A percentile compares a stretch with the other conserved stretches of the same genome.
Conservation (phyloP, 2,888 invertebrate species). For the Adelognathus sp. region DNA sequence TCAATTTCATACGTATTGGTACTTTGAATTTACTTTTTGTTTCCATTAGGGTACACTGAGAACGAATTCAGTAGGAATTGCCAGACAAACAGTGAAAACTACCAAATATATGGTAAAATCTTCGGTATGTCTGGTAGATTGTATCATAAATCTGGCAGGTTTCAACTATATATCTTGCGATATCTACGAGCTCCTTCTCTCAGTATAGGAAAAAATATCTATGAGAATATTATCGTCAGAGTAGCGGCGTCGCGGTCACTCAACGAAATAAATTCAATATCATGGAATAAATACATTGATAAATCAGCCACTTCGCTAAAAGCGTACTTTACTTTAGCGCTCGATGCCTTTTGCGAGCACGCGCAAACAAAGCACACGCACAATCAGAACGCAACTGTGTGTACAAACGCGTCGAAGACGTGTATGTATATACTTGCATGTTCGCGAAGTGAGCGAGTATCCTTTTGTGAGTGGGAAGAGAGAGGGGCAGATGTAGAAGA, state of each 20-base stretch:
- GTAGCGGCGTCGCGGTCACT: conserved; percentile 68
- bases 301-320: conserved; percentile 81
- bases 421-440: neutral
- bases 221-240: conserved; percentile 27
- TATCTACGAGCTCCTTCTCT: no score
- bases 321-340: conserved; percentile 79
- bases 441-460: conserved; percentile 57
- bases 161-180: no score
- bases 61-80: no score
- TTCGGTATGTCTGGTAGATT: no score
- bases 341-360: conserved; percentile 69
- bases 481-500: conserved; percentile 60
- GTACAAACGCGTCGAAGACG: neutral
- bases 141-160: no score
- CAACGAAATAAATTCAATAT: conserved; percentile 81
- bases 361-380: conserved; percentile 58
- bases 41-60: no score
- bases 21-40: no score
- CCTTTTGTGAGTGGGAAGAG: conserved; percentile 47
- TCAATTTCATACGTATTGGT: no score
- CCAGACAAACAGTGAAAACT: no score
- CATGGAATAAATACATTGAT: conserved; percentile 81
- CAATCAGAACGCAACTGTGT: conserved; percentile 1
- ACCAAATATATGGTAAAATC: no score
- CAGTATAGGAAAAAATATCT: conserved; percentile 71